Base-by-base conservation (phyloP, 2,113 vertebrate species). In the Varanus salvator region DNA sequence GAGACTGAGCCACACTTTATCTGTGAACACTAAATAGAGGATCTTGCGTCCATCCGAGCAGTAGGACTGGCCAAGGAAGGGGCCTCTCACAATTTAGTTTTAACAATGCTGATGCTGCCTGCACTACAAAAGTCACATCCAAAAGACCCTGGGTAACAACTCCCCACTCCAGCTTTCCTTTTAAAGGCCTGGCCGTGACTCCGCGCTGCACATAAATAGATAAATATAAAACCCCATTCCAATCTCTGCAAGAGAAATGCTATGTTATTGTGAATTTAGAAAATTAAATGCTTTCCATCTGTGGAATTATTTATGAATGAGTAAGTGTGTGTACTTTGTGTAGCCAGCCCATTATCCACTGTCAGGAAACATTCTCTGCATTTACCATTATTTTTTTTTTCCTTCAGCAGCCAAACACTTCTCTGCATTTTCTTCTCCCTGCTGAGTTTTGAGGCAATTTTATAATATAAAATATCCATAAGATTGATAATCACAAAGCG, bases 241-340 rank as follows among this genome's bases (percentile, higher is more conserved):
- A 11, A 89, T 89, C 71, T 93, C 78, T 57, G 44, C 68, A 89
- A 90, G 80, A 92, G 80, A 94, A 89, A 81, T 0, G 50, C 48
- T 86, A 38, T 84, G 93, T 93, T 93, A 88, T 87, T 93, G 92
- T 90, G 8, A 83, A 72, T 85, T 91, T 50, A 89, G 87, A 90
- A 94, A 89, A 93, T 84, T 23, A 95, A 93, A 89, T 87, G 88
- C 74, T 80, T 91, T 94, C 93, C 88, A 75, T 95, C 92, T 91
- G 93, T 89, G 84, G 91, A 92, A 88, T 93, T 90, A 81, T 94
- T 93, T 93, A 91, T 92, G 90, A 94, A 91, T 92, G 91, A 84
- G 29, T 93, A 72, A 85, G 82, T 92, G 74, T 75, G 89, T 29
- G 75, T 93, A 87, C 52, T 90, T 91, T 66, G 77, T 88, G 83